Percentiles rank a stretch among this genome's conserved stretches.
Conservation (phyloP, 2,113 vertebrate species). For the Elephantulus edwardii region DNA sequence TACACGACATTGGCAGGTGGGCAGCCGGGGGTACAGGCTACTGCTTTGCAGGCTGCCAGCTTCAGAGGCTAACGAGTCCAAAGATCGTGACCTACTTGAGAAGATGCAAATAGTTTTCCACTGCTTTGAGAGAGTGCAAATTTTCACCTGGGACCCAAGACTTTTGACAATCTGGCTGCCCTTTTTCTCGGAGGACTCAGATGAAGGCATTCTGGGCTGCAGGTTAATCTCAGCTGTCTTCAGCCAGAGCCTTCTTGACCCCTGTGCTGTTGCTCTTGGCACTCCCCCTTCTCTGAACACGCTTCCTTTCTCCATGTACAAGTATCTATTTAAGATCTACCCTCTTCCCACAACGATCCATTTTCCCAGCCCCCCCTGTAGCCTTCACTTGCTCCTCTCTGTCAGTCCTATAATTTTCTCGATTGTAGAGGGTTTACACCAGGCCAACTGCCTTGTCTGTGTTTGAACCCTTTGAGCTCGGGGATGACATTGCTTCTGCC, state of each 20-base stretch:
- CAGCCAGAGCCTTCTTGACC: not conserved
- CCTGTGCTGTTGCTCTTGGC: not conserved
- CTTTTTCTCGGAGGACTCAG: not conserved
- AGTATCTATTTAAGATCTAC: not conserved
- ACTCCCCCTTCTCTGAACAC: not conserved
- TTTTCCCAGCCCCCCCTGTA: not conserved
- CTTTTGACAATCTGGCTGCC: not conserved
- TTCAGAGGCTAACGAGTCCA: too few relatives aligned
- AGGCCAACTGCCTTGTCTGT: not conserved
- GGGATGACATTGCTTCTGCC: not conserved
- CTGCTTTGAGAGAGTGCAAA: not conserved
- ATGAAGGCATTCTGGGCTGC: not conserved
- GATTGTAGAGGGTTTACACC: too few relatives aligned
- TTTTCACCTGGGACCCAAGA: not conserved
- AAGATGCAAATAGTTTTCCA: not conserved
- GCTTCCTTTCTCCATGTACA: not conserved
- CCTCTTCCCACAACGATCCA: too few relatives aligned
- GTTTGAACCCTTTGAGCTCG: not conserved
- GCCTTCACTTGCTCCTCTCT: accelerated
- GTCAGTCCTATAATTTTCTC: not conserved
- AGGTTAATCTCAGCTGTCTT: not conserved
- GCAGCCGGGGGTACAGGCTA: too few relatives aligned
- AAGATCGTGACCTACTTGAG: too few relatives aligned
- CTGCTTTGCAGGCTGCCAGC: too few relatives aligned
- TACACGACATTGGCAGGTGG: too few relatives aligned